Percentiles rank a stretch among this genome's conserved stretches.
These are phyloP conservation scores for Papilio helenus DNA, from an alignment of 1,140 invertebrate species.

Conservation along the genomic window DNA sequence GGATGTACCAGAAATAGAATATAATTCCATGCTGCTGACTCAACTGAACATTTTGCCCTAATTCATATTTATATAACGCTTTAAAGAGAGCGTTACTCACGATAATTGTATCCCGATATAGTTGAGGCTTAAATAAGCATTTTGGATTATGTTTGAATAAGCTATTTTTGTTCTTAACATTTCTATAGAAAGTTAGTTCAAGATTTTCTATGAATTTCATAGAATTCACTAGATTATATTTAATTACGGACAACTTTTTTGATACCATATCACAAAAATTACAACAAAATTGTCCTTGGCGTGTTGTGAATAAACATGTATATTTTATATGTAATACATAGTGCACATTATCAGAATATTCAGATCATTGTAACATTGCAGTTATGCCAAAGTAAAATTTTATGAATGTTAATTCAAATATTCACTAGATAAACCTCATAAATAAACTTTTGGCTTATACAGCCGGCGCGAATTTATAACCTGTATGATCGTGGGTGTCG, in stretches of 20 bases:
- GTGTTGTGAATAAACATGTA: neutral
- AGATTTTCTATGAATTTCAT: neutral
- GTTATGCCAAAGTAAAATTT: neutral
- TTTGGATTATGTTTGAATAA: neutral
- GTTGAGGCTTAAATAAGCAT: neutral
- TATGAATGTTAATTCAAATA: neutral
- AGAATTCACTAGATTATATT: too few relatives aligned
- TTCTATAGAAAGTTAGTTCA: neutral
- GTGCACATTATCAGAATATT: neutral
- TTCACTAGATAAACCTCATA: conserved; percentile 20
- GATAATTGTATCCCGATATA: conserved; percentile 16
- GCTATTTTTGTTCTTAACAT: neutral
- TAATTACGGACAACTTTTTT: too few relatives aligned
- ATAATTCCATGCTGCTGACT: conserved; percentile 69
- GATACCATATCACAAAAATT: neutral
- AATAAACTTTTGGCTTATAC: conserved; percentile 22
- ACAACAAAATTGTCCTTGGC: neutral
- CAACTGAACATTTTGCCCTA: conserved; percentile 58
- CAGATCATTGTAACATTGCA: neutral
- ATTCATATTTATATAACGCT: conserved; percentile 52
- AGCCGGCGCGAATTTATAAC: conserved; percentile 12
- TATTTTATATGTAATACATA: neutral
- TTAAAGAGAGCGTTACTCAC: conserved; percentile 37
- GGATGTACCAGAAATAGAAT: conserved; percentile 70
- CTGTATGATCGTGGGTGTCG: conserved; percentile 12